Evolutionary conservation across 1,140 invertebrate species (phyloP).

Genomic region (Hormaphis cornu): DNA sequence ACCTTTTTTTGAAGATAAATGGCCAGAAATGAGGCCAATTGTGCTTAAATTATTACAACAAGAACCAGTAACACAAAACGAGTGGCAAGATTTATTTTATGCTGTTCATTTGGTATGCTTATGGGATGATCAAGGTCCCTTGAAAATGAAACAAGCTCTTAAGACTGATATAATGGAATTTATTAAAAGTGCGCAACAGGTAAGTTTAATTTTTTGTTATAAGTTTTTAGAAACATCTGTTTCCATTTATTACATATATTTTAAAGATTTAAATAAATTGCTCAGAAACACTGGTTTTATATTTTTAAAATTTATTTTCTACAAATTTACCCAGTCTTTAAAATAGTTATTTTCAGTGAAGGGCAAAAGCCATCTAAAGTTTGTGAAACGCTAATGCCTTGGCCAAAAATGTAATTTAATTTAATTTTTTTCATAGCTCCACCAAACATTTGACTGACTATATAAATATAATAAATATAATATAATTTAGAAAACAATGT

Average conservation of each 20-base stretch:
- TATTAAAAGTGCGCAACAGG: conserved; percentile 83
- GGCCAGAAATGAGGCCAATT: conserved; percentile 86
- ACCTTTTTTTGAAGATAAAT: conserved; percentile 84
- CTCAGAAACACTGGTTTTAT: too few relatives aligned
- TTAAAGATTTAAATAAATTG: too few relatives aligned
- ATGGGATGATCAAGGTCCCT: conserved; percentile 91
- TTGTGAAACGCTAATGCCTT: too few relatives aligned
- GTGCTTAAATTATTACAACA: conserved; percentile 87
- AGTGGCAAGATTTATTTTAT: conserved; percentile 97
- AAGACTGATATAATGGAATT: conserved; percentile 90
- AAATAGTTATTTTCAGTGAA: too few relatives aligned
- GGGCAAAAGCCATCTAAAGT: too few relatives aligned
- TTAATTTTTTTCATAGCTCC: too few relatives aligned
- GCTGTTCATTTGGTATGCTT: conserved; percentile 87
- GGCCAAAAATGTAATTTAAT: too few relatives aligned
- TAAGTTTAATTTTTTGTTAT: conserved; percentile 38
- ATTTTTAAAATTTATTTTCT: too few relatives aligned
- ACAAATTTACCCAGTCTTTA: too few relatives aligned
- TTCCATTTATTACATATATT: neutral
- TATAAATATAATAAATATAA: too few relatives aligned
- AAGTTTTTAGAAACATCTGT: neutral
- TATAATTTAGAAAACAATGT: too few relatives aligned
- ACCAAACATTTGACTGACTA: too few relatives aligned
- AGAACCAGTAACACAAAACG: conserved; percentile 80
- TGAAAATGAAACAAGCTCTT: conserved; percentile 76